A percentile compares a stretch with the other conserved stretches of the same genome.
Conservation (phyloP, 2,888 invertebrate species). For the Athripsodes cinereus region DNA sequence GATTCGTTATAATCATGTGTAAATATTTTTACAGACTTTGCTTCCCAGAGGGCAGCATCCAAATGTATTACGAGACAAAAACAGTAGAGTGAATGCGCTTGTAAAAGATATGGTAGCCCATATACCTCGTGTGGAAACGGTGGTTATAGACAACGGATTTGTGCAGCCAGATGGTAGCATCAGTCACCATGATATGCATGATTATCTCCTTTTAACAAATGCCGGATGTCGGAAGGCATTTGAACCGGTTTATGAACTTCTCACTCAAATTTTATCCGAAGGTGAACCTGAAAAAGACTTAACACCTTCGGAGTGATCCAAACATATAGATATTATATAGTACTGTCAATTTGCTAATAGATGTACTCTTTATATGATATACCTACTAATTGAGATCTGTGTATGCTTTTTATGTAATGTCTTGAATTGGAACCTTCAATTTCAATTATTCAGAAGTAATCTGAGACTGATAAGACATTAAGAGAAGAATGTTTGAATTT, state of each 20-base stretch:
- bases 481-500: too few relatives aligned
- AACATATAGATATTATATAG: too few relatives aligned
- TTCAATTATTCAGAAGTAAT: too few relatives aligned
- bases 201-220: constrained; percentile 83
- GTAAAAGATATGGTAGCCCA: constrained; percentile 58
- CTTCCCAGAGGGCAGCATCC: constrained; percentile 83
- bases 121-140: constrained; percentile 67
- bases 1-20: too few relatives aligned
- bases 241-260: constrained; percentile 75
- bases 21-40: constrained; percentile 60
- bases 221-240: constrained; percentile 82
- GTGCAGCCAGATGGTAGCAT: constrained; percentile 75
- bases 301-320: constrained; percentile 61
- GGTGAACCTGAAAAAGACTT: constrained; percentile 69
- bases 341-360: too few relatives aligned
- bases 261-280: constrained; percentile 70
- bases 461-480: too few relatives aligned
- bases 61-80: constrained; percentile 73
- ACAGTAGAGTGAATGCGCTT: constrained; percentile 66
- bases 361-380: too few relatives aligned
- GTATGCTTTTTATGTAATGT: too few relatives aligned
- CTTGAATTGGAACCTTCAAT: too few relatives aligned
- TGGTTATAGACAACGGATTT: constrained; percentile 73
- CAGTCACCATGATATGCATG: constrained; percentile 87
- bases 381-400: too few relatives aligned